Percentiles rank a stretch among this genome's conserved stretches.
Evolutionary conservation across 1,140 invertebrate genomes (phyloP).

Genomic region (Triops longicaudatus): DNA sequence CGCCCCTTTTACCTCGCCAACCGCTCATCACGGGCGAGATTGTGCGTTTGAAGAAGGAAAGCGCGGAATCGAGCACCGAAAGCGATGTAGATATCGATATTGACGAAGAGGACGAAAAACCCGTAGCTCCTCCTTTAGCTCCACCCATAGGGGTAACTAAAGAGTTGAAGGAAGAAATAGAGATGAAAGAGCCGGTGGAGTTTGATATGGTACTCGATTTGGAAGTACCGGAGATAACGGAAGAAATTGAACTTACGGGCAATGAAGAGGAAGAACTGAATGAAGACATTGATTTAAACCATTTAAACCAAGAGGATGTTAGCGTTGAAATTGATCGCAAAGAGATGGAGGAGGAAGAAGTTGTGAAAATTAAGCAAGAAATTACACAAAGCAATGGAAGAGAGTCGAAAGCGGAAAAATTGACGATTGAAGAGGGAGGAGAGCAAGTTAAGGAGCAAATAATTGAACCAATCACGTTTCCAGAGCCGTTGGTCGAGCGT

Average conservation of each 20-base stretch:
- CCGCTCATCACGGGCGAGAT: constrained; percentile 28
- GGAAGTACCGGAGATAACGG: background rate
- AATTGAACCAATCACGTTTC: constrained; percentile 36
- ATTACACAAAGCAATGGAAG: constrained; percentile 24
- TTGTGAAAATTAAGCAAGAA: too few species aligned
- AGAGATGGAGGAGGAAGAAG: constrained; percentile 29
- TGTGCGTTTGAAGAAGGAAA: constrained; percentile 33
- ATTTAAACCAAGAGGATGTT: background rate
- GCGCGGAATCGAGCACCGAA: constrained; percentile 22
- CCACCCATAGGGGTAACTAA: too few species aligned
- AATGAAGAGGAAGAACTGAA: background rate
- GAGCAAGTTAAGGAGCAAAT: constrained; percentile 27
- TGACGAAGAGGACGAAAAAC: constrained; percentile 21
- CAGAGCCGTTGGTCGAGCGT: constrained; percentile 42
- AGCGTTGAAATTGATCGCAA: constrained; percentile 10
- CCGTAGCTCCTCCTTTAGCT: background rate
- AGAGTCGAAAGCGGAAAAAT: constrained; percentile 22
- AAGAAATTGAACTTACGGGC: background rate
- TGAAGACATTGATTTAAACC: background rate
- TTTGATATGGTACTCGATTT: background rate
- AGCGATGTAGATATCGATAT: constrained; percentile 28
- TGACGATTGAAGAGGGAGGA: background rate
- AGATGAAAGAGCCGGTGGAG: too few species aligned
- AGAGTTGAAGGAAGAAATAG: too few species aligned
- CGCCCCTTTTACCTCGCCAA: background rate